Conservation (phyloP, 1,140 invertebrate species). For the Penaeus chinensis region DNA sequence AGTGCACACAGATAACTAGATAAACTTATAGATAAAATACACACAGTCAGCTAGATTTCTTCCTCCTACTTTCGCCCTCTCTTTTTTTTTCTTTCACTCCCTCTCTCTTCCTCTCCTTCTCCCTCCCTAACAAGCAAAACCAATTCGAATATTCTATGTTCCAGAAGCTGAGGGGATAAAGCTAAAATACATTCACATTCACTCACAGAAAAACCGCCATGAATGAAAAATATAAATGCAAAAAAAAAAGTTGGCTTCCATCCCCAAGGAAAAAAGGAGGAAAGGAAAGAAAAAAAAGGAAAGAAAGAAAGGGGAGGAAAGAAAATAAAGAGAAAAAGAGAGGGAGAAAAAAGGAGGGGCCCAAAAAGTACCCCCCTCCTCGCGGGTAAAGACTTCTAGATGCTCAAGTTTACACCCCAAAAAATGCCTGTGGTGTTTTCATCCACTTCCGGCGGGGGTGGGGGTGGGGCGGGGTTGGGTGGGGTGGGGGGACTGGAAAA, state of each 20-base stretch:
- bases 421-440: conserved; percentile 36
- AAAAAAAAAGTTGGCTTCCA: too few species aligned
- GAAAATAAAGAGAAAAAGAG: neutral
- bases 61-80: conserved; percentile 18
- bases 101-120: neutral
- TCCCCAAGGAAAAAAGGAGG: too few species aligned
- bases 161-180: too few species aligned
- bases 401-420: conserved; percentile 35
- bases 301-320: neutral
- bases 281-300: neutral
- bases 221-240: too few species aligned
- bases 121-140: too few species aligned
- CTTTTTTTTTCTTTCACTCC: neutral
- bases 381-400: conserved; percentile 26
- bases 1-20: too few species aligned
- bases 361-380: neutral
- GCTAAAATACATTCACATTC: too few species aligned
- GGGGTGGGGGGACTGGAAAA: neutral
- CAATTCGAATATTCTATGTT: too few species aligned
- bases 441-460: conserved; percentile 3
- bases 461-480: neutral
- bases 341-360: neutral
- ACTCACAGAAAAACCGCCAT: too few species aligned
- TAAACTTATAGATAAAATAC: too few species aligned
- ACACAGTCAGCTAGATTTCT: too few species aligned